Evolutionary conservation across 2,888 invertebrate species (phyloP).

Genomic region (Cataglyphis altisquamis): DNA sequence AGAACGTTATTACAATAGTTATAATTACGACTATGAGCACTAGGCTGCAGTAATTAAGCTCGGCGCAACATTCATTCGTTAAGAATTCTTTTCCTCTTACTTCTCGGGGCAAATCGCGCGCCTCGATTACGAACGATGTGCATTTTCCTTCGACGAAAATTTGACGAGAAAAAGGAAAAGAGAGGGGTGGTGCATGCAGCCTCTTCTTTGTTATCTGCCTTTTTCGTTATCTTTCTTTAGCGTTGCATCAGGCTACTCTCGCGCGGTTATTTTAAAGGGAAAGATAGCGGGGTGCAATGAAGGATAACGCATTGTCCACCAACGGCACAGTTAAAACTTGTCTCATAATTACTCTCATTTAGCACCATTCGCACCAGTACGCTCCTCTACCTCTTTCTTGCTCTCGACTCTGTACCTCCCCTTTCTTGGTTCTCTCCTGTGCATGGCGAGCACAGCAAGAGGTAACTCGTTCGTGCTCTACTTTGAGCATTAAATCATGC

Average conservation of each 20-base stretch:
- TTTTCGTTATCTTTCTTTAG: constrained; percentile 59
- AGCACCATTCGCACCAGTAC: constrained; percentile 77
- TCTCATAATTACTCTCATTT: constrained; percentile 85
- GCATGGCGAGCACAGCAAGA: constrained; percentile 36
- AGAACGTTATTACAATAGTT: constrained; percentile 40
- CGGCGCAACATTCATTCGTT: constrained; percentile 39
- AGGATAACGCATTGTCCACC: constrained; percentile 84
- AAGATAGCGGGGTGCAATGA: constrained; percentile 81
- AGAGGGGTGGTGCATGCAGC: constrained; percentile 48
- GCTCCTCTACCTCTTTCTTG: constrained; percentile 48
- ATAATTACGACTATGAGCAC: not conserved
- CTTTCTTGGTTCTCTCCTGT: constrained; percentile 55
- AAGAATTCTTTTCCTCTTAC: constrained; percentile 31
- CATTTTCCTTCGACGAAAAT: constrained; percentile 21
- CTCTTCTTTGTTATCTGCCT: constrained; percentile 65
- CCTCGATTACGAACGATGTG: constrained; percentile 20
- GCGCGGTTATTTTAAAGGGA: constrained; percentile 83
- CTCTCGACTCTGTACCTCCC: constrained; percentile 18
- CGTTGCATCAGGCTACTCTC: constrained; percentile 70
- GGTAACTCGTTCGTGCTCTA: constrained; percentile 45
- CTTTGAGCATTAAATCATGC: constrained; percentile 46
- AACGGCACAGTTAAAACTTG: constrained; percentile 85
- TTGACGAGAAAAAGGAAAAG: constrained; percentile 32
- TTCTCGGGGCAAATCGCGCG: constrained; percentile 4
- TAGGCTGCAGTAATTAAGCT: constrained; percentile 36